Conservation (phyloP, 2,888 invertebrate genomes). For the Bombyx huttoni region DNA sequence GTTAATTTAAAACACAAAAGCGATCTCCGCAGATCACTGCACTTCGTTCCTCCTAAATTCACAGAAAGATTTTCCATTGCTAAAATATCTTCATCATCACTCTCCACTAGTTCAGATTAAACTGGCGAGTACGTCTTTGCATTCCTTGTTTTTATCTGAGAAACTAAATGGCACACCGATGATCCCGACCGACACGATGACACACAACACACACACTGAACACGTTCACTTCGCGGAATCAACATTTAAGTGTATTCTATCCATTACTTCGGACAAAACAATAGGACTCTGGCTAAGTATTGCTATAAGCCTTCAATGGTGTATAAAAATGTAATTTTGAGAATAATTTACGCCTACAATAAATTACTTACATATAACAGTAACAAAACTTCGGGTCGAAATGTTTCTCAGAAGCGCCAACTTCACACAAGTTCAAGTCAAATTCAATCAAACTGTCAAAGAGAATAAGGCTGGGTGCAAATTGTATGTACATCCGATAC, state of each 20-base stretch:
- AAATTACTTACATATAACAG: slow-evolving; percentile 55
- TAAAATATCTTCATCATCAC: slow-evolving; percentile 29
- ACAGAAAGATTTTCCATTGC: slow-evolving; percentile 42
- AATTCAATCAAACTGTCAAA: slow-evolving; percentile 12
- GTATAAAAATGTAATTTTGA: slow-evolving; percentile 23
- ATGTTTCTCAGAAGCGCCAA: slow-evolving; percentile 50
- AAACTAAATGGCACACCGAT: slow-evolving; percentile 59
- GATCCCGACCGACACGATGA: slow-evolving; percentile 50
- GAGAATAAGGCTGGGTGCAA: slow-evolving; percentile 9
- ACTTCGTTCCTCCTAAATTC: slow-evolving; percentile 37
- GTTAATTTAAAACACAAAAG: slow-evolving; percentile 52
- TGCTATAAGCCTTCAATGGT: slow-evolving; percentile 18
- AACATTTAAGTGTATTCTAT: slow-evolving; percentile 32
- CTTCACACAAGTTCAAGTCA: slow-evolving; percentile 29
- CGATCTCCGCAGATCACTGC: slow-evolving; percentile 33
- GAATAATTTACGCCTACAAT: slow-evolving; percentile 33
- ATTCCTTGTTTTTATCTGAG: slow-evolving; percentile 46
- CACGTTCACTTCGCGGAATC: slow-evolving; percentile 23
- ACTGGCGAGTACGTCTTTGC: slow-evolving; percentile 35
- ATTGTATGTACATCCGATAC: too few species aligned
- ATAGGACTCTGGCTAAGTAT: slow-evolving; percentile 17
- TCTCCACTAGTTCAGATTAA: slow-evolving; percentile 32
- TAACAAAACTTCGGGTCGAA: slow-evolving; percentile 44
- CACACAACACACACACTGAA: slow-evolving; percentile 54
- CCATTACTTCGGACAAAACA: slow-evolving; percentile 13